Percentiles rank a stretch among this genome's conserved stretches.
These are phyloP conservation scores for Arenaria interpres DNA, from an alignment of 2,113 vertebrate genomes.

Conservation along the genomic window DNA sequence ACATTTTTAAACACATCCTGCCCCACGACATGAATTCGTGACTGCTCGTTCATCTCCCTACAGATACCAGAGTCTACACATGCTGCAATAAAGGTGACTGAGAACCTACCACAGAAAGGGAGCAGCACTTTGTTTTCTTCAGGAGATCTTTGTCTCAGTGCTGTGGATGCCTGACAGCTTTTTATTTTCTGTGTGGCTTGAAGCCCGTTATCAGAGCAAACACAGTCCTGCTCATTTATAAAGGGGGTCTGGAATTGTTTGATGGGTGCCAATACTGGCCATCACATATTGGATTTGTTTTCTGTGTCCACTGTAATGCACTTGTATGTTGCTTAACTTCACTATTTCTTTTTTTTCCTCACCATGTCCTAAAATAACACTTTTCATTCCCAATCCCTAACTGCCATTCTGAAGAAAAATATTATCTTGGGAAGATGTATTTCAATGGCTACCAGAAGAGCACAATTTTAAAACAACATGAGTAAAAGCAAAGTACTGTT, in stretches of 20 bases:
- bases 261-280: not conserved
- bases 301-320: not conserved
- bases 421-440: not conserved
- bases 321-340: not conserved
- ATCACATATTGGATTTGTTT: not conserved
- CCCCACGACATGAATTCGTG: not conserved
- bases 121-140: not conserved
- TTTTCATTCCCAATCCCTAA: not conserved
- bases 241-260: not conserved
- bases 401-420: not conserved
- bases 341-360: not conserved
- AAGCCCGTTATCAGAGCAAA: not conserved
- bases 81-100: not conserved
- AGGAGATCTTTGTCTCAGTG: slow-evolving; percentile 1
- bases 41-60: not conserved
- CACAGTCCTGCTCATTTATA: not conserved
- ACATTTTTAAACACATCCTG: not conserved
- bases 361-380: slow-evolving; percentile 37
- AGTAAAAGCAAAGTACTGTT: not conserved
- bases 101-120: not conserved
- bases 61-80: not conserved
- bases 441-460: not conserved
- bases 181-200: not conserved
- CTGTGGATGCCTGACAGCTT: not conserved
- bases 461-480: not conserved